Evolutionary conservation across 92 coral and sea anemone genomes (phyloP).

Genomic region (Palythoa grandis): DNA sequence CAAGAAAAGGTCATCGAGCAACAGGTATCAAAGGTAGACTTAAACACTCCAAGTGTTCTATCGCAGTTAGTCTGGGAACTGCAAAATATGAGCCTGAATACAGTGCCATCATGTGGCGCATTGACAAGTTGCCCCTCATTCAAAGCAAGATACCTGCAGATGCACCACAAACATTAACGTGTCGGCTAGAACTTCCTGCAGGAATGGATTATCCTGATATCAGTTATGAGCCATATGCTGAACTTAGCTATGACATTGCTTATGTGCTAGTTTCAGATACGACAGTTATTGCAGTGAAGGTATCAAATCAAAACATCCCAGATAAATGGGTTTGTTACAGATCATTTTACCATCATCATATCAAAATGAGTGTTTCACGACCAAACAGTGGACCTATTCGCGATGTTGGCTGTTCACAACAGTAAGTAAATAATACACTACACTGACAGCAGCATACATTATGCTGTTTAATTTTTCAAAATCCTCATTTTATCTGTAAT

Average conservation of each 20-base stretch:
- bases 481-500: no score
- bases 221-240: conserved; percentile 83
- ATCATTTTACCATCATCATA: conserved; percentile 82
- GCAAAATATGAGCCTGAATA: conserved; percentile 96
- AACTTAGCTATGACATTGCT: conserved; percentile 87
- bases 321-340: conserved; percentile 93
- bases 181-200: conserved; percentile 77
- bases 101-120: conserved; percentile 89
- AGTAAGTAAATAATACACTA: conserved; percentile 41
- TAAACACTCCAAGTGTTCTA: conserved; percentile 85
- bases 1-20: conserved; percentile 86
- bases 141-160: conserved; percentile 95
- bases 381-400: conserved; percentile 80
- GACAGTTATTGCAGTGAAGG: conserved; percentile 91
- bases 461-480: no score
- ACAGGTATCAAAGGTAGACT: conserved; percentile 86
- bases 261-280: conserved; percentile 94
- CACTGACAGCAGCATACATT: no score
- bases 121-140: conserved; percentile 83
- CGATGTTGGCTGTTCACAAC: conserved; percentile 90
- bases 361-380: conserved; percentile 79
- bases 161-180: conserved; percentile 87
- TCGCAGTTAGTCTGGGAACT: conserved; percentile 86
- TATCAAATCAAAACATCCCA: conserved; percentile 88
- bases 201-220: conserved; percentile 87